phyloP scores from a whole-genome alignment of 53 echinoderm and acorn worm genomes.

The Holothuria leucospilota region DNA sequence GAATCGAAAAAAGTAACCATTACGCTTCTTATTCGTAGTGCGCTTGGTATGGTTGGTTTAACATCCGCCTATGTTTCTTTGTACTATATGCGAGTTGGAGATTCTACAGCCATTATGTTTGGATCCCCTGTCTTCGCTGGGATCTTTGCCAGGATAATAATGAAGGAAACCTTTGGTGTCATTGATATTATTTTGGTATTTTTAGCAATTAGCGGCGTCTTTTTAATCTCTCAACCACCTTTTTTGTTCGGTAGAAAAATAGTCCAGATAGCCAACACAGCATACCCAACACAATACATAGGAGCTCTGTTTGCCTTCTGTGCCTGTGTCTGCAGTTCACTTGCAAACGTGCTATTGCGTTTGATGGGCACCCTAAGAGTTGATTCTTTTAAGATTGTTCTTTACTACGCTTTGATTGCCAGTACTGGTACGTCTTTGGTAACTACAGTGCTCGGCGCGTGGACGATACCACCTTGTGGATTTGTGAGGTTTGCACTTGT shows the following conservation, averaged over 20 bases:
- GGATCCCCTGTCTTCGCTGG: conserved; percentile 25
- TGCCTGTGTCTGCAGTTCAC: too few relatives aligned
- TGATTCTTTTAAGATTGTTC: not conserved
- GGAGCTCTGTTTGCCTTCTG: too few relatives aligned
- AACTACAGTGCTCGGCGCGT: not conserved
- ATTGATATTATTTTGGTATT: conserved; percentile 14
- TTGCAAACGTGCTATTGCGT: not conserved
- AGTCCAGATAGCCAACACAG: too few relatives aligned
- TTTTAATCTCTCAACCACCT: conserved; percentile 35
- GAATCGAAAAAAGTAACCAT: too few relatives aligned
- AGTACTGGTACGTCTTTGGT: not conserved
- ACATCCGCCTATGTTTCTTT: not conserved
- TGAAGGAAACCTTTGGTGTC: conserved; percentile 25
- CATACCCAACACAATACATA: too few relatives aligned
- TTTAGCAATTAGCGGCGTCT: conserved; percentile 3
- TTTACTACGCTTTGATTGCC: conserved; percentile 12
- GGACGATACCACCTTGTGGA: conserved; percentile 25
- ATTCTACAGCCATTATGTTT: conserved; percentile 35
- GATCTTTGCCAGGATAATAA: conserved; percentile 7
- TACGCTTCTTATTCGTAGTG: too few relatives aligned
- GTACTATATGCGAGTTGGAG: conserved; percentile 5
- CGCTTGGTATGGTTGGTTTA: too few relatives aligned
- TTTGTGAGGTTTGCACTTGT: not conserved
- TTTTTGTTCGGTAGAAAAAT: not conserved
- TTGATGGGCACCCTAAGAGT: not conserved